Conservation (phyloP, 2,888 invertebrate genomes). For the Perdita meconis region DNA sequence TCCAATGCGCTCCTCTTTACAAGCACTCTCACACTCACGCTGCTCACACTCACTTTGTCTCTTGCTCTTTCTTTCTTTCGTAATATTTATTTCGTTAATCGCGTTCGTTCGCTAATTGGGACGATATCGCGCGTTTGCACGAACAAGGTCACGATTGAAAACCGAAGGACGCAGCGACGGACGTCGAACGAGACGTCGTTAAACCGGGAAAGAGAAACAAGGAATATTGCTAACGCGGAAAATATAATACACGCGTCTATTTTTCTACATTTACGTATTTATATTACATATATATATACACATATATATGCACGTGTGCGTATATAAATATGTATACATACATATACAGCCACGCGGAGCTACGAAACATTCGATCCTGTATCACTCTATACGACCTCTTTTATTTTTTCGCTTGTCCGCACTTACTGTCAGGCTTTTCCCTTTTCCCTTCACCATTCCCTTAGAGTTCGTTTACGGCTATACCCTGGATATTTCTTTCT, state of each 20-base stretch:
- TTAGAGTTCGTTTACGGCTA: constrained; percentile 25
- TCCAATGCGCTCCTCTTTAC: not conserved
- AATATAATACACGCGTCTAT: constrained; percentile 54
- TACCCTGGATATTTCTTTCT: constrained; percentile 46
- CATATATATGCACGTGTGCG: constrained; percentile 5
- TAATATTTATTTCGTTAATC: constrained; percentile 10
- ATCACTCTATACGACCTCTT: not conserved
- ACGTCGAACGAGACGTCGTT: constrained; percentile 39
- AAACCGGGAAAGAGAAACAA: constrained; percentile 12
- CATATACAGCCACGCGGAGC: constrained; percentile 25
- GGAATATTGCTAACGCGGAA: constrained; percentile 44
- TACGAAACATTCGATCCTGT: constrained; percentile 8
- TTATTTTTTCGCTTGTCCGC: no score
- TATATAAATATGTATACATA: constrained; percentile 14
- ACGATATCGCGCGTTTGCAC: constrained; percentile 1
- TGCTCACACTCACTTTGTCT: not conserved
- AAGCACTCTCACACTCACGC: not conserved
- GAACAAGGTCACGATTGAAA: constrained; percentile 10
- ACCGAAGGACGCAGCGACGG: constrained; percentile 12
- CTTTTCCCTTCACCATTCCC: constrained; percentile 11
- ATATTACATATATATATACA: constrained; percentile 22
- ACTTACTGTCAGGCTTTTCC: not conserved
- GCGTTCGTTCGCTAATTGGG: constrained; percentile 11
- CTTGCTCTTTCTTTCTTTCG: constrained; percentile 1
- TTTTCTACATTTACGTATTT: constrained; percentile 13